phyloP scores from a whole-genome alignment of 2,888 invertebrate genomes.

The Cataglyphis livida region DNA sequence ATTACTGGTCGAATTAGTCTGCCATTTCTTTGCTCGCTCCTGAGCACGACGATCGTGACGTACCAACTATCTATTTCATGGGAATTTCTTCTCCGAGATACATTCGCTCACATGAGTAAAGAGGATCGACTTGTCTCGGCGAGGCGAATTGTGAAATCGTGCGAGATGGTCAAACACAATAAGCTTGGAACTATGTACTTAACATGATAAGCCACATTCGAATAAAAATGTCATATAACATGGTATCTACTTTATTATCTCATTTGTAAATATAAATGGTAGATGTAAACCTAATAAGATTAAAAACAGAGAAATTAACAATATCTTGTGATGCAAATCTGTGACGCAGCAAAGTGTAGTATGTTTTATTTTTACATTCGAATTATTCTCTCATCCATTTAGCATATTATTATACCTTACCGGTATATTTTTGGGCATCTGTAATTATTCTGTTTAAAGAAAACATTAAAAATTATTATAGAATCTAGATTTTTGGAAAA shows the following conservation, averaged over 20 bases:
- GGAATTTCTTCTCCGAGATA: constrained; percentile 41
- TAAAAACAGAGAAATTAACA: not conserved
- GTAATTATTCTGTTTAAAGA: not conserved
- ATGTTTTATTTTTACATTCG: not conserved
- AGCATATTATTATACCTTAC: not conserved
- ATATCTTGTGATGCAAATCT: not conserved
- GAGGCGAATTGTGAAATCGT: constrained; percentile 58
- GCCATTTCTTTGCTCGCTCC: constrained; percentile 49
- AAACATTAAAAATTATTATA: constrained; percentile 8
- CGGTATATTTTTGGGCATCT: not conserved
- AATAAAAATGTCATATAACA: constrained; percentile 69
- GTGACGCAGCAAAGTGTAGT: not conserved
- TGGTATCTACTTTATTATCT: constrained; percentile 27
- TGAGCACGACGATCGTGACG: constrained; percentile 56
- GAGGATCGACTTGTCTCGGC: constrained; percentile 38
- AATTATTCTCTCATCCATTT: not conserved
- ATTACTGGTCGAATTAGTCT: not conserved
- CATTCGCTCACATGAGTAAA: constrained; percentile 37
- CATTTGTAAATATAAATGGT: not conserved
- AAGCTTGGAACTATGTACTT: constrained; percentile 75
- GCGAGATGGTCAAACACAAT: constrained; percentile 71
- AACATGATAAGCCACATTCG: constrained; percentile 68
- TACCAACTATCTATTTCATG: constrained; percentile 54
- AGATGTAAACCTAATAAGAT: not conserved
- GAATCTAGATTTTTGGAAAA: not conserved